Percentiles rank a stretch among this genome's conserved stretches.
phyloP scores from a whole-genome alignment of 2,113 vertebrate genomes.

The Sialia sialis region DNA sequence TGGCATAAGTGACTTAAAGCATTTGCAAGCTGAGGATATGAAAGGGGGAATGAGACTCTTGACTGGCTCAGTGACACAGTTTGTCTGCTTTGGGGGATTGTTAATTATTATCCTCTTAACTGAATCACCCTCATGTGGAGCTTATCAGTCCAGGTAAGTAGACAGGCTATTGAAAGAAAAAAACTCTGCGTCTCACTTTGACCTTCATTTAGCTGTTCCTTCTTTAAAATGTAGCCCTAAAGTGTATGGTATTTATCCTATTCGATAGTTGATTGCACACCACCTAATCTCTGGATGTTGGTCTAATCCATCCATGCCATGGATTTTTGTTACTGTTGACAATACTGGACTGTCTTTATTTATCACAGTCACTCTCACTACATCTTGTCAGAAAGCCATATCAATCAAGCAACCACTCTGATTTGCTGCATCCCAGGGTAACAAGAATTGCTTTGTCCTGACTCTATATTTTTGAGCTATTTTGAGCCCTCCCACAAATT shows the following conservation, averaged over 20 bases:
- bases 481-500: neutral
- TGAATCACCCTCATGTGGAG: neutral
- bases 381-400: neutral
- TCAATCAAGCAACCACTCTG: neutral
- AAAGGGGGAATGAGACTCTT: neutral
- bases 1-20: neutral
- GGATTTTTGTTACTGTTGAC: neutral
- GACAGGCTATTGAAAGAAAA: neutral
- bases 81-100: slow-evolving; percentile 1
- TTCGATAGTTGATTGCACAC: neutral
- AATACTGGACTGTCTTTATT: neutral
- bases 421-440: neutral
- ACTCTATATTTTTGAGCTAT: neutral
- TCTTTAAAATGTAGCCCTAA: neutral
- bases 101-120: slow-evolving; percentile 48
- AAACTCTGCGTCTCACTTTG: neutral
- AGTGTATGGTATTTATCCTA: neutral
- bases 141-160: slow-evolving; percentile 27
- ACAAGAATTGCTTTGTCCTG: neutral
- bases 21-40: neutral
- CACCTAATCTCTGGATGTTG: neutral
- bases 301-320: neutral
- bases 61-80: neutral
- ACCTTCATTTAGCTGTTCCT: slow-evolving; percentile 1
- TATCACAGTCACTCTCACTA: neutral